These are phyloP conservation scores for Poeciliopsis gracilis DNA, from an alignment of 2,797 vertebrate species.

Conservation along the genomic window DNA sequence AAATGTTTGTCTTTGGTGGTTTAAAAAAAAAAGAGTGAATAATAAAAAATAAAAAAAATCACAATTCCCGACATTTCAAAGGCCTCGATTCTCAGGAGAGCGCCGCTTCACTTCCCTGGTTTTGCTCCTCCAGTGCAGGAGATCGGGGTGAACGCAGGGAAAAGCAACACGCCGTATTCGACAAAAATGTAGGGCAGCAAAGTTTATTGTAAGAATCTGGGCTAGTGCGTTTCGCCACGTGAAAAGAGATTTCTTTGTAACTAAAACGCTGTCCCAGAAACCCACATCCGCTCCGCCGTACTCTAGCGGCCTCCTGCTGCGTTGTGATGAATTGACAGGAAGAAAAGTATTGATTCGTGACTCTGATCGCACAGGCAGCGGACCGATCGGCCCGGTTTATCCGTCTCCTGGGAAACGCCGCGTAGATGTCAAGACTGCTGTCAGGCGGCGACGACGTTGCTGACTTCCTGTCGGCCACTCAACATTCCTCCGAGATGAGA, in stretches of 20 bases:
- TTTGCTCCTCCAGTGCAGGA: constrained; percentile 27
- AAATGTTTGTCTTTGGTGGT: constrained; percentile 31
- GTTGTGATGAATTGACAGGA: constrained; percentile 57
- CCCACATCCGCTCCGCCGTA: constrained; percentile 57
- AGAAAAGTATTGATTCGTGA: constrained; percentile 68
- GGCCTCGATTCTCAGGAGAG: constrained; percentile 26
- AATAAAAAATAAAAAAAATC: neutral
- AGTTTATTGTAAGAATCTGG: constrained; percentile 64
- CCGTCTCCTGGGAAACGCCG: constrained; percentile 61
- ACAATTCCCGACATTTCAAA: constrained; percentile 35
- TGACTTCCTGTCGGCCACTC: constrained; percentile 69
- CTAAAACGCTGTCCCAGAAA: constrained; percentile 64
- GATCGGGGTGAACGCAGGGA: constrained; percentile 25
- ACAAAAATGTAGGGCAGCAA: constrained; percentile 60
- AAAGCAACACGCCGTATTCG: constrained; percentile 44
- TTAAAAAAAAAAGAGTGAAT: constrained; percentile 5
- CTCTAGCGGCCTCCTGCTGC: constrained; percentile 43
- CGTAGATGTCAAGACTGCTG: constrained; percentile 69
- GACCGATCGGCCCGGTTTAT: constrained; percentile 63
- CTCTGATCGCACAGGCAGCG: constrained; percentile 60
- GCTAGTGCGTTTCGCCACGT: constrained; percentile 41
- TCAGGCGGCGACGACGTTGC: constrained; percentile 68
- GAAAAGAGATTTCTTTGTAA: constrained; percentile 54
- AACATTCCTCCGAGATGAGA: constrained; percentile 75
- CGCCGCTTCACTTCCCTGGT: constrained; percentile 13